A percentile compares a stretch with the other conserved stretches of the same genome.
These are phyloP conservation scores for Heliconius melpomene DNA, from an alignment of 1,140 invertebrate species.

Conservation along the genomic window DNA sequence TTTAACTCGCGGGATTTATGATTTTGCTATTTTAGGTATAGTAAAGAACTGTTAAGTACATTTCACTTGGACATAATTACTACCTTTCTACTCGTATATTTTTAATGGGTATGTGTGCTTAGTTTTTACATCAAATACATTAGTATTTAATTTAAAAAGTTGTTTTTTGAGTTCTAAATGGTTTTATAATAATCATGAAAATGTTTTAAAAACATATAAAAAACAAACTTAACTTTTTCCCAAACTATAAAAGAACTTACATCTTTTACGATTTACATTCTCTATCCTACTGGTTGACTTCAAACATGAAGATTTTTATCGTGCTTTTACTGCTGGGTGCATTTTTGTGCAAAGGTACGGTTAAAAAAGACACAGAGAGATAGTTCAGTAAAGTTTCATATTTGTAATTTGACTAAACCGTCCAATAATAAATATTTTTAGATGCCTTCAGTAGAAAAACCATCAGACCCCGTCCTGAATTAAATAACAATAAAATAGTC, in stretches of 20 bases:
- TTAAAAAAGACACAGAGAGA: not conserved
- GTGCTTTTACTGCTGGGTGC: not conserved
- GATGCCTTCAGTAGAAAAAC: constrained; percentile 35
- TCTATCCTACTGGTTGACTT: not conserved
- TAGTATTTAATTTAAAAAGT: too few relatives aligned
- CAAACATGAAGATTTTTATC: not conserved
- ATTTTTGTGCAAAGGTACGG: not conserved
- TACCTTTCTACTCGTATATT: not conserved
- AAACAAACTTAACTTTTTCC: not conserved
- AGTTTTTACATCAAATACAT: not conserved
- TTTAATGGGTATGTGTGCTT: not conserved
- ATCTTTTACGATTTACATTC: not conserved
- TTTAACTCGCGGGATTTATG: too few relatives aligned
- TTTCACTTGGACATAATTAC: not conserved
- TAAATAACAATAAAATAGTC: constrained; percentile 55
- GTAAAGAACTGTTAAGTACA: too few relatives aligned
- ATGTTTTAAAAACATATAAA: not conserved
- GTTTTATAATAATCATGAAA: not conserved
- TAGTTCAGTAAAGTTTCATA: too few relatives aligned
- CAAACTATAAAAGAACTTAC: not conserved
- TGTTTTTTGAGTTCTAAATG: not conserved
- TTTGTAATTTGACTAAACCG: too few relatives aligned
- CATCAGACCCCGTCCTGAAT: not conserved
- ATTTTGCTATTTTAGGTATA: too few relatives aligned
- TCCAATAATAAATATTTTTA: constrained; percentile 16